Base-by-base conservation (phyloP, 1,140 invertebrate genomes). In the Lutraria rhynchaena region DNA sequence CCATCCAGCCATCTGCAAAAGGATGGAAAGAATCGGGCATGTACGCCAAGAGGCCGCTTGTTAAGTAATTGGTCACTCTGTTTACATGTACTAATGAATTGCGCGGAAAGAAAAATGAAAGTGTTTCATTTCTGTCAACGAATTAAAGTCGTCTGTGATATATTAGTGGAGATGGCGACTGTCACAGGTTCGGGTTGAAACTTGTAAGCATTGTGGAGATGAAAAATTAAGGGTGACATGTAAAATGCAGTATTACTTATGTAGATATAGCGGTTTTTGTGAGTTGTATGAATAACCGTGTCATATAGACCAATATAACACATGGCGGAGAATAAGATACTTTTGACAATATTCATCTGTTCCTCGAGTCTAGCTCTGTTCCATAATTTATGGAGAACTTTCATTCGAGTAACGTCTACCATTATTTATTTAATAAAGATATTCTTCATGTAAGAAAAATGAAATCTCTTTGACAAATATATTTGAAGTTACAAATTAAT, bases 41-140 rank as follows among this genome's bases (percentile, higher is more conserved):
- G 29, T 44, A 46, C 9, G 55, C 13, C 33, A 27, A 13, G 19
- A 41, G n/a, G 41, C 44, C 31, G 55, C 41, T 63, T 19, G 58
- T 61, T 60, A 61, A 75, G 73, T 60, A 49, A 61, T 49, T 61
- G 73, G 55, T 61, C 55, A 75, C 35, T 35, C 46, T 49, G 33
- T 19, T 44, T 44, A 44, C 53, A 31, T 63, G 58, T 75, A 75
- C 73, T 75, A 75, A 75, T 75, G 73, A 75, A 75, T 75, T 61
- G 35, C 27, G 73, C 11, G 55, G 13, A 35, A 75, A 75, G 73
- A 61, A 60, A 75, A 61, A 75, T 75, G 73, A 46, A 73, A 57
- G 41, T 46, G 35, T 49, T 61, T 31, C 29, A 41, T 35, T 22
- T 35, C 55, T 75, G 73, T 75, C 73, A 46, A 22, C 57, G 57